Evolutionary conservation across 2,113 vertebrate species (phyloP).

Genomic region (Anser cygnoides): DNA sequence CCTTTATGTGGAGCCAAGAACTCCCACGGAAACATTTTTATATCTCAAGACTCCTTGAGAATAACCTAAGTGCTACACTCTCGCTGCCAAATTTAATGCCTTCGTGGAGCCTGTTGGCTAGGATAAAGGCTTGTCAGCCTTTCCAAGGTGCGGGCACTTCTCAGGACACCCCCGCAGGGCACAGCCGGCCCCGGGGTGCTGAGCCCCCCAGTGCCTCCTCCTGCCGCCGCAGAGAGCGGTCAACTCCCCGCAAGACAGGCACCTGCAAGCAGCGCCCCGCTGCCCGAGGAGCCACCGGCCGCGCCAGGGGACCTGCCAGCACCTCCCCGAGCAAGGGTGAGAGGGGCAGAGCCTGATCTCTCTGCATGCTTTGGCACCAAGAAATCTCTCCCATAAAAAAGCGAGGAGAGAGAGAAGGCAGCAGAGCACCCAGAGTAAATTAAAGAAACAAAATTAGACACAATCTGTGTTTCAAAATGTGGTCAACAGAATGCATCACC

Average conservation of each 20-base stretch:
- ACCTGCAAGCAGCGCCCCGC: too few species aligned
- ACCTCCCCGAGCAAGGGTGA: too few species aligned
- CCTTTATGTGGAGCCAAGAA: constrained; percentile 31
- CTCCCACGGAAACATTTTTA: constrained; percentile 58
- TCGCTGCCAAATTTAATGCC: constrained; percentile 44
- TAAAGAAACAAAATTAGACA: constrained; percentile 47
- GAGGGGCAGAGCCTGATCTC: neutral
- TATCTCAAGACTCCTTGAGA: constrained; percentile 62
- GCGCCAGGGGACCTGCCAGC: too few species aligned
- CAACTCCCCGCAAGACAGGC: too few species aligned
- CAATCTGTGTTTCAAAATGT: constrained; percentile 54
- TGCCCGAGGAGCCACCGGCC: too few species aligned
- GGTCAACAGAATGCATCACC: constrained; percentile 62
- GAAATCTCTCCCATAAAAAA: neutral
- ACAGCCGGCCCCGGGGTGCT: neutral
- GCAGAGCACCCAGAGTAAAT: constrained; percentile 1
- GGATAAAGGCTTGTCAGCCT: neutral
- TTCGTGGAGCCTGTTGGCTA: neutral
- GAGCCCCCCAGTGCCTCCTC: too few species aligned
- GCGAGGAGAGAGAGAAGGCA: neutral
- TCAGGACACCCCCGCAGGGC: neutral
- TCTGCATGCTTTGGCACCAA: neutral
- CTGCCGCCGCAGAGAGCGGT: too few species aligned
- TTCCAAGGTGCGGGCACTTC: neutral
- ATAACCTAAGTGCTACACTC: constrained; percentile 37